Evolutionary conservation across 2,888 invertebrate species (phyloP), one percentile per base, ranked within the genome.

Genomic region (Conops quadrifasciatus): DNA sequence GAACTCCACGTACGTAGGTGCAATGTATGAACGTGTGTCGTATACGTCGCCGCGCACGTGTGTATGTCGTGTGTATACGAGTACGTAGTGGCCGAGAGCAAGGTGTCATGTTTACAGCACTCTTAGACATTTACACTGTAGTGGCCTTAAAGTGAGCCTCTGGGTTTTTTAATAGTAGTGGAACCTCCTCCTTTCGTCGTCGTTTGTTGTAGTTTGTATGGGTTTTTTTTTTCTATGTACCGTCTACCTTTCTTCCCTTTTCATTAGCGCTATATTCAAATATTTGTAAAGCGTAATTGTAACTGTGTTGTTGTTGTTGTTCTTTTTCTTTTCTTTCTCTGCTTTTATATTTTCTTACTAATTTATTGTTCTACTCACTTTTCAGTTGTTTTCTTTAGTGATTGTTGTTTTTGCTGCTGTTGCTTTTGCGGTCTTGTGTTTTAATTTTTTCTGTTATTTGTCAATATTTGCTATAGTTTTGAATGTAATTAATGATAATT

Each of bases 221-320:
- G 5, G 36, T 9, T 36, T 4, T 9, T 36, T 36, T 9, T 36
- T 7, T 36, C 9, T 36, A 9, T 36, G 36, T 56, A 56, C 15
- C 24, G 24, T 4, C 21, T 63, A 11, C 45, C 24, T 47, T 15
- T 26, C 24, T 43, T 21, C 43, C 4, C 58, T n/a, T 30, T 30
- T 60, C 19, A 19, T 30, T 60, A 16, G 7, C 15, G 45, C 62
- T 45, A 15, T 58, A 58, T 58, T 59, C 5, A 59, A n/a, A 59
- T 59, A 26, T 36, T 2, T 28, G 58, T 16, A 36, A 36, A 36
- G 28, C n/a, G 19, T 49, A 49, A 58, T 24, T 58, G 24, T 26
- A 24, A 5, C 58, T 4, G 53, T 28, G 28, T 58, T 15, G 28
- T 16, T 58, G 58, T 16, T 2, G 15, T 15, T 28, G 58, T 1